Base-by-base conservation (phyloP, 2,797 vertebrate species). In the Myripristis murdjan region DNA sequence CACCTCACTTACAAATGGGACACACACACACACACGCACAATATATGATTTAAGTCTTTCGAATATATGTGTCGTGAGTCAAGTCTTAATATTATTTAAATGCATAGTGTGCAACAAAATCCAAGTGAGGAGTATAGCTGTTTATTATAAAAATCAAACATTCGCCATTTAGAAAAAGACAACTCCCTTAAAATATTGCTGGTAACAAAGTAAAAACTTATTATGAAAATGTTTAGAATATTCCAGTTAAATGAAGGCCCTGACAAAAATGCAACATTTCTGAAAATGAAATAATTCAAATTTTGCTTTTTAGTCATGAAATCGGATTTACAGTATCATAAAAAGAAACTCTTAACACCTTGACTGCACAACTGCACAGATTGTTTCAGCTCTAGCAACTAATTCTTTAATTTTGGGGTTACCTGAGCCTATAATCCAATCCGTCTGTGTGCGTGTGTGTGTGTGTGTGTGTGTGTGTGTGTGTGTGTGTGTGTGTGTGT, bases 371-470 rank as follows among this genome's bases (percentile, higher is more conserved):
- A 26, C 14, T 43, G 23, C 28, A 14, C 39, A 48, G 14, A 31
- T 8, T 62, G 31, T 28, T 51, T 39, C 56, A 59, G 16, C 37
- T 16, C 66, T 16, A 31, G 35, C 11, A 26, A 10, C 41, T 63
- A 46, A 67, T 28, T 26, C n/a, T 49, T 47, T 72, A 41, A 71
- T 52, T 46, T 18, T 47, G 4, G 33, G 14, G 41, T 35, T 20
- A 70, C 48, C 55, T 37, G 51, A 79, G 14, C 20, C 78, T 28
- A 69, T 71, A 49, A 75, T 70, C 64, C 47, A 51, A 64, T 24
- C 35, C 9, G 24, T 56, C 24, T 76, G 31, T 37, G 28, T 56
- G 63, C 0, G 16, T 18, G 28, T 2, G n/a, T 47, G 64, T 37
- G 64, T 26, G 54, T 55, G 52, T 33, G 18, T 26, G 11, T 55